A percentile compares a stretch with the other conserved stretches of the same genome.
Conservation (phyloP, 2,113 vertebrate genomes). For the Tychaedon coryphoeus region DNA sequence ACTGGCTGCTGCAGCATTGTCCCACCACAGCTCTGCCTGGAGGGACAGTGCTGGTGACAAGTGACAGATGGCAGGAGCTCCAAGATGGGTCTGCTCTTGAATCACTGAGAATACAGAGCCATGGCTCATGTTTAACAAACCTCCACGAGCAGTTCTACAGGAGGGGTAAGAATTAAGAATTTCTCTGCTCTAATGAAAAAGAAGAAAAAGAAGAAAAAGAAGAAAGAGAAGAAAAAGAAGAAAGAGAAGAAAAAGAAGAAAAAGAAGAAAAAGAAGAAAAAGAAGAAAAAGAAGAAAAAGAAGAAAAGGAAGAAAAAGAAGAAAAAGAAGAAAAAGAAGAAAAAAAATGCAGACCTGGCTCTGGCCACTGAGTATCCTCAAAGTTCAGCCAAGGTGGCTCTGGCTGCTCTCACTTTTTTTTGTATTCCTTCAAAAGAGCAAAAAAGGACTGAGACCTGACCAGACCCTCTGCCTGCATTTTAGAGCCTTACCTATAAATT, state of each 20-base stretch:
- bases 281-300: too few species aligned
- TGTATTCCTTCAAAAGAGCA: neutral
- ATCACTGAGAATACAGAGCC: neutral
- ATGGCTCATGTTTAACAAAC: neutral
- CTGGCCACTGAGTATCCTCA: neutral
- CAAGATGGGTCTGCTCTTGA: neutral
- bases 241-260: too few species aligned
- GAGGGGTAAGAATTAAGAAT: neutral
- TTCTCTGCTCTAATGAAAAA: neutral
- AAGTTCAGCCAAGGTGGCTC: neutral
- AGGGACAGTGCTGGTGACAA: neutral
- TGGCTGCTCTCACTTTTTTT: accelerated
- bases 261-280: too few species aligned
- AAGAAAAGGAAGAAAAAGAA: neutral
- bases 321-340: accelerated
- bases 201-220: too few species aligned
- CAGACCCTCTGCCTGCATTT: neutral
- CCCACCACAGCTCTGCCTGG: neutral
- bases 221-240: too few species aligned
- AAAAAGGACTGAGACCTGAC: neutral
- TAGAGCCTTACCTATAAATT: neutral
- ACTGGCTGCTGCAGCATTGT: neutral
- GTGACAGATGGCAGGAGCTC: neutral
- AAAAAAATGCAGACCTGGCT: neutral
- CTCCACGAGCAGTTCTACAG: neutral